Base-by-base conservation (phyloP, 2,797 vertebrate species). In the Bryconaethiops microstoma region DNA sequence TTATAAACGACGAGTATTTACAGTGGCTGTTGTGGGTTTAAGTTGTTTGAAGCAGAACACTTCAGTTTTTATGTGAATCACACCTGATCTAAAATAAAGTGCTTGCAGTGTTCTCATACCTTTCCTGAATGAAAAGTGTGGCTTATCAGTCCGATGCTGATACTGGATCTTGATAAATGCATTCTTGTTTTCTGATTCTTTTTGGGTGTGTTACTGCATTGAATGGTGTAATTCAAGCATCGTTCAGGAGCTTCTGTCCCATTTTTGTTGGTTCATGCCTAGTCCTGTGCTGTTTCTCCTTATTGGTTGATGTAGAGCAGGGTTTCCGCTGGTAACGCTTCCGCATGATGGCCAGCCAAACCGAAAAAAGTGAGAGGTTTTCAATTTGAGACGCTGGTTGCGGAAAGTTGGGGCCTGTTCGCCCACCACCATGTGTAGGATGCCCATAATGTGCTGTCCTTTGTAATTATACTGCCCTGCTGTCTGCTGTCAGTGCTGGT, bases 111-210 rank as follows among this genome's bases (percentile, higher is more conserved):
- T 45, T 16, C 52, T 54, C 25, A 35, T 39, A 10, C 23, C 3
- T 54, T 59, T 52, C 17, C 2, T 19, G 19, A 54, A 10, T 57
- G 10, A 9, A 73, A 57, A 13, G 6, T 16, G 17, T 29, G 39
- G 12, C 14, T 68, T 25, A 62, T 70, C 64, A 39, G 42, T 12
- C 12, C 9, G 10, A 13, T 42, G 29, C 19, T 25, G 29, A 19
- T 29, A 9, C 63, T 77, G 60, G 23, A 48, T 77, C 23, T 82
- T 74, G 42, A 68, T 67, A 4, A 69, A 29, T 52, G 6, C 14
- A 21, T 67, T 50, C 55, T 75, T 52, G 25, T 60, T 48, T 35
- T 62, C 72, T 45, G 19, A n/a, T 50, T 17, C 54, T 55, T 12
- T 52, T 23, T 48, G 4, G 13, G 17, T 63, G 19, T 64, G 16